Percentiles rank a stretch among this genome's conserved stretches.
Conservation (phyloP, 2,888 invertebrate genomes). For the Melanostoma scalare region DNA sequence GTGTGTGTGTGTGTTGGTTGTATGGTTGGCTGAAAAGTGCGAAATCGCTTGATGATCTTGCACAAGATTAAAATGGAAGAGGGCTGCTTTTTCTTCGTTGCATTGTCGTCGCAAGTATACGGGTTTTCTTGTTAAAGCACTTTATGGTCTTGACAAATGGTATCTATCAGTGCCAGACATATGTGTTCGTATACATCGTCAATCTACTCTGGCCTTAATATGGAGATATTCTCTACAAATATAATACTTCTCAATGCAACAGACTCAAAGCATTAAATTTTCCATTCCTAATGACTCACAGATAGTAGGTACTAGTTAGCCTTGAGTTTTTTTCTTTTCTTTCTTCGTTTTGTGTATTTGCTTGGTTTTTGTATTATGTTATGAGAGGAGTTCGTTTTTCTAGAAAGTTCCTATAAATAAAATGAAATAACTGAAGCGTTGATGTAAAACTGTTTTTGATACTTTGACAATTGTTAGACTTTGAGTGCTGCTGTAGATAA, state of each 20-base stretch:
- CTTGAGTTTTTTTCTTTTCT: conserved; percentile 52
- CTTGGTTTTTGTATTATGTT: background rate
- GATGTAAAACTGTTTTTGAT: background rate
- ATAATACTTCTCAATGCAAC: conserved; percentile 37
- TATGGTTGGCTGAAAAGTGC: conserved; percentile 27
- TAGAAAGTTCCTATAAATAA: conserved; percentile 47
- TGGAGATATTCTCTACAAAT: background rate
- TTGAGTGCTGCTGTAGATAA: no score
- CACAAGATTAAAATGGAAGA: conserved; percentile 42
- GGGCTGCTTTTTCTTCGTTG: background rate
- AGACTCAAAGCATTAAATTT: conserved; percentile 55
- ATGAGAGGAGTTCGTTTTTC: conserved; percentile 13
- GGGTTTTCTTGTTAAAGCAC: conserved; percentile 17
- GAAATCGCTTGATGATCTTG: conserved; percentile 62
- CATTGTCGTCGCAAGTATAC: background rate
- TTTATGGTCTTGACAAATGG: conserved; percentile 51
- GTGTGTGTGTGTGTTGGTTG: conserved; percentile 11
- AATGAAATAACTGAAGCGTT: conserved; percentile 15
- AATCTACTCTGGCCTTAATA: conserved; percentile 33
- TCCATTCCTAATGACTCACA: conserved; percentile 70
- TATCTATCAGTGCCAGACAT: conserved; percentile 58
- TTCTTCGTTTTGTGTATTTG: conserved; percentile 10
- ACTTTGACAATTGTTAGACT: no score
- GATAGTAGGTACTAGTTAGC: conserved; percentile 63
- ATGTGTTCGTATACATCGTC: conserved; percentile 16